Conservation (phyloP, 1,140 invertebrate genomes). For the Glomeris maerens region DNA sequence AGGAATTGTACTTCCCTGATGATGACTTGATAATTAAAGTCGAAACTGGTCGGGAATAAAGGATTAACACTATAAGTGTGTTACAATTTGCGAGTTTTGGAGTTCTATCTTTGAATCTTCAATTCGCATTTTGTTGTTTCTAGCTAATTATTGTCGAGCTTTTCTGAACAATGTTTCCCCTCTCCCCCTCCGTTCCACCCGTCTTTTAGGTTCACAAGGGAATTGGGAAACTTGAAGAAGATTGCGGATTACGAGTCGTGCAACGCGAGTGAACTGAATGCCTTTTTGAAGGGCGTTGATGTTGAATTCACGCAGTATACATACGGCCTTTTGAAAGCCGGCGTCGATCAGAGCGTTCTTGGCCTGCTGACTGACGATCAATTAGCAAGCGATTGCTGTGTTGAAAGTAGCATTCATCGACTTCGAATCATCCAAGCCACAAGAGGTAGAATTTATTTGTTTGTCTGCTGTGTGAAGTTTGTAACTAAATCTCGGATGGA, state of each 20-base stretch:
- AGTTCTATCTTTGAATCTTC: too few relatives aligned
- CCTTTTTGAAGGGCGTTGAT: slow-evolving; percentile 72
- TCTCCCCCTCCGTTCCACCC: too few relatives aligned
- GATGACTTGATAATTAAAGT: too few relatives aligned
- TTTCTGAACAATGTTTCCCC: slow-evolving; percentile 8
- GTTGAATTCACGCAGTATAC: slow-evolving; percentile 91
- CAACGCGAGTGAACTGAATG: slow-evolving; percentile 79
- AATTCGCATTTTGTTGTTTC: slow-evolving; percentile 4
- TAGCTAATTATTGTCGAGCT: not conserved
- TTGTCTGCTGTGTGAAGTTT: too few relatives aligned
- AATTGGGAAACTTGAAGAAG: slow-evolving; percentile 85
- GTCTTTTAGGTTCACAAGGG: slow-evolving; percentile 66
- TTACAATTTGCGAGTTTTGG: too few relatives aligned
- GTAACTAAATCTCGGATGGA: not conserved
- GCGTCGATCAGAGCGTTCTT: slow-evolving; percentile 74
- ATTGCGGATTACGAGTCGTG: slow-evolving; percentile 94
- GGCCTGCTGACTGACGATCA: slow-evolving; percentile 68
- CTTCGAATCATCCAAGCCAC: slow-evolving; percentile 76
- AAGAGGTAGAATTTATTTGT: too few relatives aligned
- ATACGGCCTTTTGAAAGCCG: slow-evolving; percentile 88
- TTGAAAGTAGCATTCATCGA: slow-evolving; percentile 87
- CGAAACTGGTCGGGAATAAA: too few relatives aligned
- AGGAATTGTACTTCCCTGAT: too few relatives aligned
- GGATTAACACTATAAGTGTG: not conserved
- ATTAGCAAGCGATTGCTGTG: slow-evolving; percentile 72